Conservation (phyloP, 1,140 invertebrate genomes). For the Hyposmocoma kahamanoa region DNA sequence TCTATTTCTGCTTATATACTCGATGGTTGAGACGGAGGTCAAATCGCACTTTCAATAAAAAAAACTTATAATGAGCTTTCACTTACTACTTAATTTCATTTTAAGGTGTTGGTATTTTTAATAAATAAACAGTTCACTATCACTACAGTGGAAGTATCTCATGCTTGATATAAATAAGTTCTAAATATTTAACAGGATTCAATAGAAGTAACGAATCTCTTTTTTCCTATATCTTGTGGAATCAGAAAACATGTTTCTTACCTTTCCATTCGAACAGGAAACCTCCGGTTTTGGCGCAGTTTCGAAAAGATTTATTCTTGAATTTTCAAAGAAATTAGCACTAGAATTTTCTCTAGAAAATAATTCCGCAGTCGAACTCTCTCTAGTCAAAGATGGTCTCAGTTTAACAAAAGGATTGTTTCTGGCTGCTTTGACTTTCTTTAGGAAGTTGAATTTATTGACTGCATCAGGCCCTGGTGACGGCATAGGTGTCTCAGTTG, state of each 20-base stretch:
- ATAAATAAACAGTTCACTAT: too few relatives aligned
- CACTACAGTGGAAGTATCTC: too few relatives aligned
- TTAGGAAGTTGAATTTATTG: constrained; percentile 60
- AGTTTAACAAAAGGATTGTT: constrained; percentile 54
- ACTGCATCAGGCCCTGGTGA: constrained; percentile 36
- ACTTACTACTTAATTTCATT: too few relatives aligned
- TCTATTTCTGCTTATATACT: too few relatives aligned
- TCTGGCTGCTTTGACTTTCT: constrained; percentile 41
- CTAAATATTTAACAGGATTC: not conserved
- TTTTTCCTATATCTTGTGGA: too few relatives aligned
- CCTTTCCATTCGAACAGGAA: constrained; percentile 67
- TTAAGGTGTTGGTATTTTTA: too few relatives aligned
- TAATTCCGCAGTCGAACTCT: constrained; percentile 54
- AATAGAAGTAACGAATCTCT: not conserved
- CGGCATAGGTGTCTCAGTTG: constrained; percentile 39
- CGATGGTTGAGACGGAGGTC: too few relatives aligned
- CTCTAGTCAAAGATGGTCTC: constrained; percentile 50
- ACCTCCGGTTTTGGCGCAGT: constrained; percentile 51
- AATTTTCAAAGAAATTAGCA: constrained; percentile 60
- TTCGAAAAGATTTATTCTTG: constrained; percentile 58
- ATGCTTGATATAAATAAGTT: too few relatives aligned
- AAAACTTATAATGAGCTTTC: too few relatives aligned
- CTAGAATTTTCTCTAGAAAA: constrained; percentile 57
- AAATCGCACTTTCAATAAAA: too few relatives aligned
- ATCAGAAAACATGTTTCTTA: too few relatives aligned